These are phyloP conservation scores for Probaryconus sp. DNA, from an alignment of 1,140 invertebrate species.

Conservation along the genomic window DNA sequence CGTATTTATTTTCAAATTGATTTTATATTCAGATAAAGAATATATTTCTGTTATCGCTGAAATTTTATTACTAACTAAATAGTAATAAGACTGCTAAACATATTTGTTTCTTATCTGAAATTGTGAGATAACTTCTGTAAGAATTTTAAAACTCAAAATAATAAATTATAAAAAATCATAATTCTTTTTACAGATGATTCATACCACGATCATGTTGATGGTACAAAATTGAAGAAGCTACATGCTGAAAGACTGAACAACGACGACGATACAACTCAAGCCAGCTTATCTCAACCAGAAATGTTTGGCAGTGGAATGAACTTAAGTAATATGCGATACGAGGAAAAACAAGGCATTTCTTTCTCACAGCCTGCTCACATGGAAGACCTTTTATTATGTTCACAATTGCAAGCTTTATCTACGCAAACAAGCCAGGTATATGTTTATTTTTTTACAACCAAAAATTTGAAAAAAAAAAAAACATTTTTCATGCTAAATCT, in stretches of 20 bases:
- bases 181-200: slow-evolving; percentile 19
- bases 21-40: no score
- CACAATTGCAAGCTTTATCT: slow-evolving; percentile 84
- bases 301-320: slow-evolving; percentile 62
- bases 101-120: no score
- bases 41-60: no score
- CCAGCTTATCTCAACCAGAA: slow-evolving; percentile 73
- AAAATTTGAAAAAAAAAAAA: slow-evolving; percentile 6
- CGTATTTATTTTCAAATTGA: no score
- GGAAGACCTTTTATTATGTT: slow-evolving; percentile 89
- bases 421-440: slow-evolving; percentile 76
- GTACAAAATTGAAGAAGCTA: slow-evolving; percentile 34
- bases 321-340: slow-evolving; percentile 64
- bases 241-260: slow-evolving; percentile 70
- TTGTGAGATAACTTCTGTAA: background rate
- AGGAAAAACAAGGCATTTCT: slow-evolving; percentile 79
- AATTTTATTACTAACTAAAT: no score
- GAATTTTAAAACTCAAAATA: background rate
- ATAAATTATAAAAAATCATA: background rate
- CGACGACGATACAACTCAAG: slow-evolving; percentile 58
- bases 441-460: slow-evolving; percentile 18
- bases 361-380: slow-evolving; percentile 93
- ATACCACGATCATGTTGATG: slow-evolving; percentile 27
- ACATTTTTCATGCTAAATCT: slow-evolving; percentile 6
- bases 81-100: no score